Conservation (phyloP, 2,888 invertebrate species). For the Chydorus sphaericus region DNA sequence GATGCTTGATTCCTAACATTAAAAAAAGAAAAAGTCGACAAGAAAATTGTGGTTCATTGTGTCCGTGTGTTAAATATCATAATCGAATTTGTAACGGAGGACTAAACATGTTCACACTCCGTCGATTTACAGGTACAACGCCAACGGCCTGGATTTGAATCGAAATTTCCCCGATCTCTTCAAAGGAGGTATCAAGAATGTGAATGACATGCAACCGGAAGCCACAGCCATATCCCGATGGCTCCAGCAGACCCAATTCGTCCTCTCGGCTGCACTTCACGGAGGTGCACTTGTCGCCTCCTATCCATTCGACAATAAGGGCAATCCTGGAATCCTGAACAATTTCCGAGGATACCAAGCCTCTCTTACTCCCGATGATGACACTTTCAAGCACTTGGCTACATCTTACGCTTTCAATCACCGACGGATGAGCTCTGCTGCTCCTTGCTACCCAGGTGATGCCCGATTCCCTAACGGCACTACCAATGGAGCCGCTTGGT, state of each 20-base stretch:
- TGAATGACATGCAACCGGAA: constrained; percentile 80
- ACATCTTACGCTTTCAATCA: constrained; percentile 74
- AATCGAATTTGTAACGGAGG: too few relatives aligned
- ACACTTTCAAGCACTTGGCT: constrained; percentile 74
- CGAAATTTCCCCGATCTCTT: constrained; percentile 93
- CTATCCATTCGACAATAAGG: constrained; percentile 93
- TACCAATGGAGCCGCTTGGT: constrained; percentile 90
- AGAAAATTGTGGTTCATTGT: too few relatives aligned
- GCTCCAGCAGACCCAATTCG: constrained; percentile 84
- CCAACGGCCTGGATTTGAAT: constrained; percentile 78
- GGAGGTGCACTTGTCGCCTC: constrained; percentile 91
- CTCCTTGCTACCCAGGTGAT: constrained; percentile 57
- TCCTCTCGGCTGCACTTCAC: constrained; percentile 83
- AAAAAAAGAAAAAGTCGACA: too few relatives aligned
- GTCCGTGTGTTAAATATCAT: too few relatives aligned
- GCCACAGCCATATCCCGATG: constrained; percentile 86
- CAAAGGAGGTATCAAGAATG: constrained; percentile 53
- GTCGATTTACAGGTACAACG: constrained; percentile 50
- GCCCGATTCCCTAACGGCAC: constrained; percentile 74
- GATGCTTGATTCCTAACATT: too few relatives aligned
- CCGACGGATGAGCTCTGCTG: constrained; percentile 71
- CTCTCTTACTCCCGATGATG: constrained; percentile 78
- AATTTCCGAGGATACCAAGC: constrained; percentile 30
- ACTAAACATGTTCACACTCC: too few relatives aligned
- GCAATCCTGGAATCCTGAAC: constrained; percentile 36